Percentiles rank a stretch among this genome's conserved stretches.
These are phyloP conservation scores for Daphoenositta chrysoptera DNA, from an alignment of 2,113 vertebrate species.

Conservation along the genomic window DNA sequence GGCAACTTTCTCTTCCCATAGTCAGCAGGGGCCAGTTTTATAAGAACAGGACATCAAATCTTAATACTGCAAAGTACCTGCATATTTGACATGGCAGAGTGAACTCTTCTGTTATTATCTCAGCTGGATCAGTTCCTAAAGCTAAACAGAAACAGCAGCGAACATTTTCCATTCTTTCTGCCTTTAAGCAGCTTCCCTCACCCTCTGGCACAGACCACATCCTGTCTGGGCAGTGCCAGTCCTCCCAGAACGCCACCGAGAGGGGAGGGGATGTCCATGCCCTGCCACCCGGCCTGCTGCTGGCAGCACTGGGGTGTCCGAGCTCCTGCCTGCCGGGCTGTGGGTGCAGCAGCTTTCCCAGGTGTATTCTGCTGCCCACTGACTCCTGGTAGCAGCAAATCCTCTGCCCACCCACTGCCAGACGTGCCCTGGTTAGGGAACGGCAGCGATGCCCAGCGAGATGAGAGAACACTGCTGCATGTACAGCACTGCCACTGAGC, in stretches of 20 bases:
- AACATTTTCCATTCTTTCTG: constrained; percentile 54
- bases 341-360: not conserved
- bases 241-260: not conserved
- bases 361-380: not conserved
- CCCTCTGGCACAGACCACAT: not conserved
- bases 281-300: accelerated
- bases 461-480: no score
- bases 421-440: accelerated
- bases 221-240: not conserved
- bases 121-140: constrained; percentile 56
- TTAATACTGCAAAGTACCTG: constrained; percentile 68
- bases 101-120: constrained; percentile 64
- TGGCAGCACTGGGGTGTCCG: not conserved
- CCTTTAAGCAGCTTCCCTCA: not conserved
- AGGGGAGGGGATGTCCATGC: not conserved
- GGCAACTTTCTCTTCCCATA: constrained; percentile 55
- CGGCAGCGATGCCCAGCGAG: not conserved
- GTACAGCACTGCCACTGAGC: not conserved
- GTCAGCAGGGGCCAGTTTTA: constrained; percentile 40
- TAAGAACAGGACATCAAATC: constrained; percentile 61
- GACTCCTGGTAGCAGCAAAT: not conserved
- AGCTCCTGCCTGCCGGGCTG: not conserved
- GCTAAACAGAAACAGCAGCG: constrained; percentile 61
- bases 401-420: not conserved
- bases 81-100: constrained; percentile 62